Base-by-base conservation (phyloP, 2,888 invertebrate genomes). In the Pemphredon lugubris region DNA sequence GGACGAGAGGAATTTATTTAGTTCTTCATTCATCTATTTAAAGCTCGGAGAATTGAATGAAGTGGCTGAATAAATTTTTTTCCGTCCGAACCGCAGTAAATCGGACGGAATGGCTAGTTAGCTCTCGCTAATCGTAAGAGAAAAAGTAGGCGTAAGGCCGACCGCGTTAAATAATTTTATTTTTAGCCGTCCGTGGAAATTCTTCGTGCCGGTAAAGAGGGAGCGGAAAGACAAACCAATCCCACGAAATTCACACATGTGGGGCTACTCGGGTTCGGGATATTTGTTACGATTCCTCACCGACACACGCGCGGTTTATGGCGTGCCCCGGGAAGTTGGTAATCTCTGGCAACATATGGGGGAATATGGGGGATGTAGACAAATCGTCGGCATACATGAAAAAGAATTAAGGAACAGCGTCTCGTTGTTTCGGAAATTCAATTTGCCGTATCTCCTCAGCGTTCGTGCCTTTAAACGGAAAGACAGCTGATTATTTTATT, bases 101-200 rank as follows among this genome's bases (percentile, higher is more conserved):
- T n/a, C n/a, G n/a, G n/a, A n/a, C n/a, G n/a, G n/a, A n/a, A n/a
- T n/a, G n/a, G n/a, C n/a, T n/a, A n/a, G n/a, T n/a, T n/a, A n/a
- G n/a, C n/a, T n/a, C n/a, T n/a, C n/a, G n/a, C n/a, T n/a, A n/a
- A n/a, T n/a, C n/a, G n/a, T 14, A 59, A 39, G 40, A 5, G 39
- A 39, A 26, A 57, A 63, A 50, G 47, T 53, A 23, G 18, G 13
- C 14, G 30, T 6, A 11, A 1, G 37, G 9, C 13, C 1, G 18
- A 16, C 6, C 23, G 11, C 18, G 32, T 73, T 23, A 57, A 51
- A 47, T 57, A 37, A 57, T 72, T 44, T 61, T 73, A 73, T 73
- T 73, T 73, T 73, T 66, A 73, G 73, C 42, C 11, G 9, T 34
- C 34, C 53, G 39, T 60, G 53, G 53, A 73, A 65, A 61, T 57